phyloP scores from a whole-genome alignment of 1,140 invertebrate genomes.

The Drosophila erecta region DNA sequence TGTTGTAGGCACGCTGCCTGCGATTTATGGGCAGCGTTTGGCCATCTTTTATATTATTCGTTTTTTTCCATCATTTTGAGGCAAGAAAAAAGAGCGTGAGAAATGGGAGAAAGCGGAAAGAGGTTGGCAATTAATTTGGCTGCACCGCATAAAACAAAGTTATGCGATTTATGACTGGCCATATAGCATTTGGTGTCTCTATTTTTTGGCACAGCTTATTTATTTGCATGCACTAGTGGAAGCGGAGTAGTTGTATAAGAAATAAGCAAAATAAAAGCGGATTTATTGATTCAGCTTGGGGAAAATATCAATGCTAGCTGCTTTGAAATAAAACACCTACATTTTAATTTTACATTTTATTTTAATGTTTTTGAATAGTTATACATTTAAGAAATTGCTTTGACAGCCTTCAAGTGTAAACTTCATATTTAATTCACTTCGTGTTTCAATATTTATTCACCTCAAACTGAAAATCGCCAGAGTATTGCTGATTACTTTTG shows the following conservation, averaged over 20 bases:
- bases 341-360: too few species aligned
- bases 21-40: slow-evolving; percentile 93
- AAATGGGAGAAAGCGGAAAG: slow-evolving; percentile 17
- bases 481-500: slow-evolving; percentile 1
- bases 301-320: not conserved
- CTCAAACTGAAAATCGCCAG: slow-evolving; percentile 1
- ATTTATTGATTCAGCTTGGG: slow-evolving; percentile 5
- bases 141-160: slow-evolving; percentile 61
- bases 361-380: not conserved
- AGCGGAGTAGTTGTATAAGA: not conserved
- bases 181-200: slow-evolving; percentile 38
- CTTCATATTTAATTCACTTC: not conserved
- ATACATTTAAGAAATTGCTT: not conserved
- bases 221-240: slow-evolving; percentile 31
- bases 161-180: slow-evolving; percentile 62
- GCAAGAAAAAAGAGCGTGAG: not conserved
- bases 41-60: slow-evolving; percentile 86
- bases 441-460: not conserved
- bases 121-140: slow-evolving; percentile 73
- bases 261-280: not conserved
- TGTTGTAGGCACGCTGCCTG: slow-evolving; percentile 93
- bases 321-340: not conserved
- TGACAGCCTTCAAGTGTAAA: not conserved
- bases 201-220: slow-evolving; percentile 22
- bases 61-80: not conserved